Base-by-base conservation (phyloP, 2,797 vertebrate genomes). In the Phyllotis vaccarum region DNA sequence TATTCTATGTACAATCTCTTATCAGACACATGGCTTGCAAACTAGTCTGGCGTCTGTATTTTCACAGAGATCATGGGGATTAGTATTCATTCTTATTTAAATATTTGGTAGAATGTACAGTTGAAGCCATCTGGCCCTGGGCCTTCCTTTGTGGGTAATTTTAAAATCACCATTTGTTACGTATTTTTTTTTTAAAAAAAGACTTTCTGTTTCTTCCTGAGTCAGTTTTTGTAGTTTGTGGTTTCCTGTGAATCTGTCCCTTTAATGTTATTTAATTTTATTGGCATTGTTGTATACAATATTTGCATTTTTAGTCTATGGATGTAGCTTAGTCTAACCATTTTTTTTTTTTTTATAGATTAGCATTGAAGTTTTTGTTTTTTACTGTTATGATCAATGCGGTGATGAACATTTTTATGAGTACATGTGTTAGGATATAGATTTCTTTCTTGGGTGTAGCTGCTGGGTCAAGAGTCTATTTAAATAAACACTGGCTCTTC, bases 111-210 rank as follows among this genome's bases (percentile, higher is more conserved):
- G 82, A 76, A 96, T 91, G 82, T 72, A 72, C n/a, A 76, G 34
- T n/a, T n/a, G 58, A 97, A 96, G 68, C 27, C 54, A 70, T 86
- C 92, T 92, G 86, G 27, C 17, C 37, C 37, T 34, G 68, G 62
- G 5, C n/a, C 89, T 95, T 95, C 91, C 87, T 80, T 95, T 86
- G 34, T 89, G 95, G 24, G 11, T 91, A 82, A n/a, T 68, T 96
- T 90, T 93, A 56, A 91, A 17, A 80, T 92, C 52, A 75, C 31
- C 68, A 21, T 90, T 93, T 81, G 11, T 90, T 91, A 88, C 34
- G 31, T 27, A 29, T 82, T 12, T 2, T 68, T 24, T 92, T 91
- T 74, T 86, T 74, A 5, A 49, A 49, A 49, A 49, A 49, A 90
- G 52, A 95, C 88, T 89, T 95, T 68, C 62, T 86, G 16, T 89